A percentile compares a stretch with the other conserved stretches of the same genome.
Evolutionary conservation across 2,888 invertebrate genomes (phyloP).

Genomic region (Ephialtes manifestator): DNA sequence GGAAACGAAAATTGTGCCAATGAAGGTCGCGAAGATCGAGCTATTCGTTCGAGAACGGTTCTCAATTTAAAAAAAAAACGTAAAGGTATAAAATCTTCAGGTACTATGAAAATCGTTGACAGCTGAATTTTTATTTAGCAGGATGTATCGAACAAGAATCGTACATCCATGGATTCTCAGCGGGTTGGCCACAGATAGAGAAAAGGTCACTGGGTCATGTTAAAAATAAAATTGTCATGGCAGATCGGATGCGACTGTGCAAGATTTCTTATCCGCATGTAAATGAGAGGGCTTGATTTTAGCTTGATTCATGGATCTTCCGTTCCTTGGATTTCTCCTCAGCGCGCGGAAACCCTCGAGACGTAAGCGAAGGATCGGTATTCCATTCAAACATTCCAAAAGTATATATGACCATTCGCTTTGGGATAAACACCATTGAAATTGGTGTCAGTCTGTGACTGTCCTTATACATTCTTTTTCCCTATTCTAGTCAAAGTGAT

Average conservation of each 20-base stretch:
- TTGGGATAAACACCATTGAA: background rate
- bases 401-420: background rate
- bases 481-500: background rate
- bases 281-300: conserved; percentile 66
- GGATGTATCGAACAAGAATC: background rate
- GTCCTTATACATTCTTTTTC: background rate
- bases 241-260: conserved; percentile 41
- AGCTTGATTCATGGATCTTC: conserved; percentile 65
- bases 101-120: conserved; percentile 4
- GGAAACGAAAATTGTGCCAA: conserved; percentile 37
- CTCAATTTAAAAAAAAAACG: conserved; percentile 3
- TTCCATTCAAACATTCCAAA: conserved; percentile 63
- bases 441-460: conserved; percentile 11
- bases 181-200: conserved; percentile 17
- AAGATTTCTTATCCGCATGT: conserved; percentile 65
- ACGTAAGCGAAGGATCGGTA: conserved; percentile 26
- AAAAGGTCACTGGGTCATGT: conserved; percentile 66
- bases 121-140: background rate
- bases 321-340: conserved; percentile 50
- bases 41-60: background rate
- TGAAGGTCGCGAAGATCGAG: conserved; percentile 16
- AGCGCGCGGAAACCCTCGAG: background rate
- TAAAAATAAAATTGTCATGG: conserved; percentile 61
- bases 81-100: background rate
- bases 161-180: conserved; percentile 34